Conservation (phyloP, 2,797 vertebrate species). For the Setipinna tenuifilis region DNA sequence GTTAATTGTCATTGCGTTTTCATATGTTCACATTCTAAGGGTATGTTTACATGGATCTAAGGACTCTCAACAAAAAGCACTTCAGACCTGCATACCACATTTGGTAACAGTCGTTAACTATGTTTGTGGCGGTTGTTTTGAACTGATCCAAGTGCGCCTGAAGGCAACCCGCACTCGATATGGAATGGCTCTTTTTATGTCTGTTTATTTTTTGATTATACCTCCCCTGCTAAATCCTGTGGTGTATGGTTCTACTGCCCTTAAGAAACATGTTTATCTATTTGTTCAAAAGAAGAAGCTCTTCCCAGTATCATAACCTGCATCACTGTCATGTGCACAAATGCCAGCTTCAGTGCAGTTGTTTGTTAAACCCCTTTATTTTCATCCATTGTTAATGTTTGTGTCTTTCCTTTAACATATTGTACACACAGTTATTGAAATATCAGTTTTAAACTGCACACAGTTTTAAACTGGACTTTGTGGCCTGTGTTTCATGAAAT, state of each 20-base stretch:
- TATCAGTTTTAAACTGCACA: too few species aligned
- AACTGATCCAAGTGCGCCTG: constrained; percentile 49
- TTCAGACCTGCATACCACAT: constrained; percentile 56
- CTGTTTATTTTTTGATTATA: constrained; percentile 55
- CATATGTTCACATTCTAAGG: constrained; percentile 51
- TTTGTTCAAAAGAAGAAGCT: too few species aligned
- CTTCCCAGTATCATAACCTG: too few species aligned
- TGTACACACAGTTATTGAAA: too few species aligned
- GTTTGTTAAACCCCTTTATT: constrained; percentile 49
- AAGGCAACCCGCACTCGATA: constrained; percentile 37
- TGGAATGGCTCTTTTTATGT: constrained; percentile 45
- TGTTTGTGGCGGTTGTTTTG: constrained; percentile 47
- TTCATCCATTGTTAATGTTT: not conserved
- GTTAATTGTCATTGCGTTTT: constrained; percentile 50
- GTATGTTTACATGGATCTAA: constrained; percentile 48
- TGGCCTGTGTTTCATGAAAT: too few species aligned
- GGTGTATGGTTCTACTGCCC: constrained; percentile 52
- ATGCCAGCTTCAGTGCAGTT: not conserved
- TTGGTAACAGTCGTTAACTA: constrained; percentile 52
- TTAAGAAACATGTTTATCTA: not conserved
- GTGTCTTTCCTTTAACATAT: too few species aligned
- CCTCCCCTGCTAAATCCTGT: constrained; percentile 58
- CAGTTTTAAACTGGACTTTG: too few species aligned
- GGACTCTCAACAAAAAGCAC: constrained; percentile 50
- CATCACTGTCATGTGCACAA: too few species aligned